Evolutionary conservation across 2,797 vertebrate species (phyloP).

Genomic region (Paramormyrops hopkinsi): DNA sequence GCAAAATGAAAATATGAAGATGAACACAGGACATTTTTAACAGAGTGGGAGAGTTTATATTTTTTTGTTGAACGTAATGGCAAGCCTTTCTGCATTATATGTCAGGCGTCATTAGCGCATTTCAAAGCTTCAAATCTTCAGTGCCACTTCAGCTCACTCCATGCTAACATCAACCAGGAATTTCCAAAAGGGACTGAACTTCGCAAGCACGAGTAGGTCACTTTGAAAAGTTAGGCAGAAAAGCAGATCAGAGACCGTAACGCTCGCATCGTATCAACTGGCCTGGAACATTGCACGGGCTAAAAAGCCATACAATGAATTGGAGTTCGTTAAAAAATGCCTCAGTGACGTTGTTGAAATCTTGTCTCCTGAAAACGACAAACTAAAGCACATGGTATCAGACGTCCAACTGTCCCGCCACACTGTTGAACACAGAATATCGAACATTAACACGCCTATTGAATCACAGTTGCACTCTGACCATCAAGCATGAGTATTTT

Average conservation of each 20-base stretch:
- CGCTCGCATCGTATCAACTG: not conserved
- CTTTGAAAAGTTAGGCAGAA: not conserved
- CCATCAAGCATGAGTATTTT: not conserved
- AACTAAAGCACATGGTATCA: not conserved
- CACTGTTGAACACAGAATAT: slow-evolving; percentile 13
- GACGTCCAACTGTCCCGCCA: not conserved
- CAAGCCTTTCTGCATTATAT: not conserved
- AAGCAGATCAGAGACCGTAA: not conserved
- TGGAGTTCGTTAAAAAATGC: not conserved
- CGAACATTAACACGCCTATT: not conserved
- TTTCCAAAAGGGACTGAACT: not conserved
- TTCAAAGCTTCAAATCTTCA: not conserved
- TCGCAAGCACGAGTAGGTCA: not conserved
- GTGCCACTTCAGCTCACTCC: not conserved
- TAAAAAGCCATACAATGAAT: not conserved
- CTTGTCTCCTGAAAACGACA: not conserved
- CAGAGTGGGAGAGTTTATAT: not conserved
- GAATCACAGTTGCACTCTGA: not conserved
- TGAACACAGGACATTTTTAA: not conserved
- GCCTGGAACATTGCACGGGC: not conserved
- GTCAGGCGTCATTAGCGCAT: not conserved
- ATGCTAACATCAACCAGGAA: not conserved
- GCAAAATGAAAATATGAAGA: not conserved
- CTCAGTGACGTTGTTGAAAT: not conserved
- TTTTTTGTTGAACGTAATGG: not conserved